phyloP scores from a whole-genome alignment of 2,113 vertebrate species.

The Camelus bactrianus region DNA sequence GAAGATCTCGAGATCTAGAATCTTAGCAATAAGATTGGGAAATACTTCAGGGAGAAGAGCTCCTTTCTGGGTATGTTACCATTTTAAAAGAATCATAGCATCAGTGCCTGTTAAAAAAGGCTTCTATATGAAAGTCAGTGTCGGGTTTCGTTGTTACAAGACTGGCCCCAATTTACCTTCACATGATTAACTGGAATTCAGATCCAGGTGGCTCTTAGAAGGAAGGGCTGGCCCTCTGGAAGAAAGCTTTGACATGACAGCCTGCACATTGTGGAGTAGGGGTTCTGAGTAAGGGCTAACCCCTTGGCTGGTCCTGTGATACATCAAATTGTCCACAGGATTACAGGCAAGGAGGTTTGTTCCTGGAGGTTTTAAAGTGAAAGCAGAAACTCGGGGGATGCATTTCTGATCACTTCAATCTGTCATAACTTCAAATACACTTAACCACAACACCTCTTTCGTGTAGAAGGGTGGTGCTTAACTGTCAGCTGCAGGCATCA shows the following conservation, averaged over 20 bases:
- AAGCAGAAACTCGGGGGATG: neutral
- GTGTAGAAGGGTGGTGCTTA: neutral
- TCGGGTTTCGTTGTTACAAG: neutral
- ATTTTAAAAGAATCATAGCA: neutral
- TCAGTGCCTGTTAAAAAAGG: neutral
- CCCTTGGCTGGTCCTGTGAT: neutral
- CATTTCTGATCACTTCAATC: neutral
- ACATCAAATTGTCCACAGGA: neutral
- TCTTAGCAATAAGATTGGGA: neutral
- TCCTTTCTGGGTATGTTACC: neutral
- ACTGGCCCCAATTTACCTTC: neutral
- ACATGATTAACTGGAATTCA: neutral
- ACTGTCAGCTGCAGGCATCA: neutral
- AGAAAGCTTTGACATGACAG: neutral
- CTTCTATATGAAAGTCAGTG: neutral
- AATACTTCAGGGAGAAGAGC: neutral
- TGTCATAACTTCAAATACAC: neutral
- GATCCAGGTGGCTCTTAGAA: neutral
- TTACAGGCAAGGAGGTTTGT: neutral
- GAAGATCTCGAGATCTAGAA: neutral
- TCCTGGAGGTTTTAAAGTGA: neutral
- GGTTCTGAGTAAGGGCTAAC: neutral
- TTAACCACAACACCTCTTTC: neutral
- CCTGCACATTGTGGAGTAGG: fast-evolving
- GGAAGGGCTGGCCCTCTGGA: neutral